Conservation (phyloP, 2,888 invertebrate species). For the Tenthredo scrophulariae region DNA sequence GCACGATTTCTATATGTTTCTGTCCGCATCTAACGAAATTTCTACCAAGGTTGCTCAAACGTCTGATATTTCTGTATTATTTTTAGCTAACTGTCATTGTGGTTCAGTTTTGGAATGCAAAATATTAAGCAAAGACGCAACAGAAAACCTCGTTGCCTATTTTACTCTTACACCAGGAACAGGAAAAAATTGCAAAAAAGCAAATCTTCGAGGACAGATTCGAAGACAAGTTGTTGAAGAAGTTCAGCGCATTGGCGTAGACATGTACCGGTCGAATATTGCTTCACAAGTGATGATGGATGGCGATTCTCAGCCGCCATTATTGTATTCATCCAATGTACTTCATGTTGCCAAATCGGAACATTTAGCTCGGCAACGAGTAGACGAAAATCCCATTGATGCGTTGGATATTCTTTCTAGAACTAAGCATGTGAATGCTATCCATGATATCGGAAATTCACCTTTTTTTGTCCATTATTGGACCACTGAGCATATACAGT, state of each 20-base stretch:
- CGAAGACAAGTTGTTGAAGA: background rate
- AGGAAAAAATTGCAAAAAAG: constrained; percentile 21
- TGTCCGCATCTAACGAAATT: no score
- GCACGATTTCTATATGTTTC: no score
- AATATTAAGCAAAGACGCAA: background rate
- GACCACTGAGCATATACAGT: constrained; percentile 20
- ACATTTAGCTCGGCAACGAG: constrained; percentile 15
- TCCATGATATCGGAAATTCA: background rate
- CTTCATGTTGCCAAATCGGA: constrained; percentile 20
- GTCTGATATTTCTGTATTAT: background rate
- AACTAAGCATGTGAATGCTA: constrained; percentile 19
- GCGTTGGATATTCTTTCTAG: background rate
- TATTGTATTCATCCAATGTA: constrained; percentile 23
- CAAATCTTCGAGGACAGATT: constrained; percentile 5
- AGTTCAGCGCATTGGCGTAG: constrained; percentile 11
- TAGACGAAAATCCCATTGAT: background rate
- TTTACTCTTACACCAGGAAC: constrained; percentile 19
- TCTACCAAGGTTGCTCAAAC: no score
- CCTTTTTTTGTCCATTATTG: constrained; percentile 32
- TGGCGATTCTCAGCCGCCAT: constrained; percentile 22
- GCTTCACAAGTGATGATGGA: constrained; percentile 28
- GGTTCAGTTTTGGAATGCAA: constrained; percentile 20
- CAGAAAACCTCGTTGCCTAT: constrained; percentile 11
- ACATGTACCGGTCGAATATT: constrained; percentile 15
- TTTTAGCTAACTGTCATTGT: background rate